A percentile compares a stretch with the other conserved stretches of the same genome.
Evolutionary conservation across 2,113 vertebrate species (phyloP).

Genomic region (Accipiter virgatus): DNA sequence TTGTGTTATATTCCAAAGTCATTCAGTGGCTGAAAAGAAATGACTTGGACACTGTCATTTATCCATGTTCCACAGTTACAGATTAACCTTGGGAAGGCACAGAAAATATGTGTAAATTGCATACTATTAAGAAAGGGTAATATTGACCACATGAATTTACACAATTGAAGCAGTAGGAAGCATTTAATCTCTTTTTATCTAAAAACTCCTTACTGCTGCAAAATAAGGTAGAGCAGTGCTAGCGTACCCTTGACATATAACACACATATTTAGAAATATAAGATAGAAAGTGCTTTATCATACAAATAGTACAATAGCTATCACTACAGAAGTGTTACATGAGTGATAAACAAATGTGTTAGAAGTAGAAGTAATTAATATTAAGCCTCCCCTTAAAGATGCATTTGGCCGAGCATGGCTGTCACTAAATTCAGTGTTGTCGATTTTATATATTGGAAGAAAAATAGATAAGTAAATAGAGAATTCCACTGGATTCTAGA

Average conservation of each 20-base stretch:
- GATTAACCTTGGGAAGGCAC: background rate
- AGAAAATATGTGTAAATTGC: background rate
- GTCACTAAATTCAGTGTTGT: background rate
- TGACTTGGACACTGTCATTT: background rate
- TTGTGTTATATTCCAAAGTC: background rate
- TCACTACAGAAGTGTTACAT: background rate
- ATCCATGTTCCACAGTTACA: background rate
- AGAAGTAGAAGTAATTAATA: background rate
- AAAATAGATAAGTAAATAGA: background rate
- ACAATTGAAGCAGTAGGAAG: background rate
- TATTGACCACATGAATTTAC: background rate
- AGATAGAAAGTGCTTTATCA: background rate
- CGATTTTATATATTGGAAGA: background rate
- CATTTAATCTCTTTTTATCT: background rate
- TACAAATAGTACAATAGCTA: background rate
- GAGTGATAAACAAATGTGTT: background rate
- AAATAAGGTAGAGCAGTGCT: background rate
- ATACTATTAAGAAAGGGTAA: background rate
- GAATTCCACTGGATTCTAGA: background rate
- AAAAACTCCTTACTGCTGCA: background rate
- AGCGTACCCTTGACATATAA: background rate
- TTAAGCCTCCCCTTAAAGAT: background rate
- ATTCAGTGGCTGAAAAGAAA: background rate
- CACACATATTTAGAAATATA: too few relatives aligned
- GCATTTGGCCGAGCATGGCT: background rate